These are phyloP conservation scores for Cepaea hortensis DNA, from an alignment of 2,888 invertebrate genomes.

Conservation along the genomic window DNA sequence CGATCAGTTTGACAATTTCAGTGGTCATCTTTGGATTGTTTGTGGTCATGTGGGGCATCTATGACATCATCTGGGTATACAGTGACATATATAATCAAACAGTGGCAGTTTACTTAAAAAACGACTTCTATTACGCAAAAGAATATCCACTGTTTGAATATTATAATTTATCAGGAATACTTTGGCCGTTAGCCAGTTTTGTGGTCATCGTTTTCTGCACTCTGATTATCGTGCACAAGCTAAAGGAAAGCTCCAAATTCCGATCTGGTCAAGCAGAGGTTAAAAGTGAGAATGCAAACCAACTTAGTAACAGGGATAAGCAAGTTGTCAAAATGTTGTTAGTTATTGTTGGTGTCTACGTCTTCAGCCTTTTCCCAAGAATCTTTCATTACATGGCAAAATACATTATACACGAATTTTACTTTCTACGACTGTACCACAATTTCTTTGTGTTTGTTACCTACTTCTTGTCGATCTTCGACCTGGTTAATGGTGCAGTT, in stretches of 20 bases:
- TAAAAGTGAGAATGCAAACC: not conserved
- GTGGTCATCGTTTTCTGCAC: constrained; percentile 30
- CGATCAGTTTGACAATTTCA: constrained; percentile 4
- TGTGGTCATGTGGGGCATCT: constrained; percentile 25
- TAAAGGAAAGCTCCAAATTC: constrained; percentile 28
- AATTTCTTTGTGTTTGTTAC: constrained; percentile 23
- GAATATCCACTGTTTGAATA: constrained; percentile 22
- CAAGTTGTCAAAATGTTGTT: constrained; percentile 42
- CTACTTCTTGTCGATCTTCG: constrained; percentile 8
- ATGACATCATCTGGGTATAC: constrained; percentile 29
- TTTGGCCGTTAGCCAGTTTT: constrained; percentile 32
- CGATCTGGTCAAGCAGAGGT: not conserved
- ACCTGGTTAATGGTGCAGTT: constrained; percentile 21
- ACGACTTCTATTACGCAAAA: constrained; percentile 22
- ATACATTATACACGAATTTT: constrained; percentile 34
- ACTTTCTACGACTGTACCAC: constrained; percentile 31
- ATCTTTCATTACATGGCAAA: constrained; percentile 26
- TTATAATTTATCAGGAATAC: constrained; percentile 34
- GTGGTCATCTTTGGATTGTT: constrained; percentile 27
- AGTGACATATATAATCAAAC: constrained; percentile 20
- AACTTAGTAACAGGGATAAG: constrained; percentile 17
- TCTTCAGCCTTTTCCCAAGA: constrained; percentile 29
- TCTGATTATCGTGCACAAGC: constrained; percentile 28
- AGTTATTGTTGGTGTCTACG: constrained; percentile 30
- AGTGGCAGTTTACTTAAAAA: constrained; percentile 16